Base-by-base conservation (phyloP, 2,113 vertebrate species). In the Polyodon spathula region DNA sequence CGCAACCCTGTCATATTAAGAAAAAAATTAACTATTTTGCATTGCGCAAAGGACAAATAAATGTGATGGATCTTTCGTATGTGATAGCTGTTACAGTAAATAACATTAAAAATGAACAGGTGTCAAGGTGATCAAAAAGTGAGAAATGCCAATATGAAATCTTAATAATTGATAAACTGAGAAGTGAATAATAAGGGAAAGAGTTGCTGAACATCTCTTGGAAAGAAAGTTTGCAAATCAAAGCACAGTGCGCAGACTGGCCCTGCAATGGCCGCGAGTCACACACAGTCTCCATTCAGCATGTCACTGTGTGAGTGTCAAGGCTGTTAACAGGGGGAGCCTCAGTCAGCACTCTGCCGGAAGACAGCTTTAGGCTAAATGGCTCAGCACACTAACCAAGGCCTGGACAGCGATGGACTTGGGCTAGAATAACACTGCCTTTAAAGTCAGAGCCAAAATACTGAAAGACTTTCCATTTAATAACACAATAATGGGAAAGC, bases 371-470 rank as follows among this genome's bases (percentile, higher is more conserved):
- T 72, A 76, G 79, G 77, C 73, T 71, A 74, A 76, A 71, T 84
- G 83, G 81, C 80, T 85, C 83, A 83, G 84, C 80, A 84, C 80
- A 80, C 76, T 72, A 66, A 82, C 74, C 76, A 79, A 78, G 81
- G 82, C 77, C 72, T 67, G 66, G 74, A 86, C 78, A 85, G 76
- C 70, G 73, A 78, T 78, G 27, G 69, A 72, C 68, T 75, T 68
- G 75, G 70, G 53, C 37, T 8, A 27, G 27, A 27, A 27, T 3
- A 27, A 27, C 27, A 27, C 27, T 27, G 27, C 27, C 57, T 27
- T 27, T 53, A 40, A 60, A 54, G 46, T 9, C 50, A 14, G 48
- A 11, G 51, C 51, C 48, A 64, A 48, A 54, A 1, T 27, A 27
- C 27, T 27, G 27, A 27, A 27, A 27, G 27, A 27, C 3, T 1